Evolutionary conservation across 2,797 vertebrate genomes (phyloP).

Genomic region (Catostomus latipinnis): DNA sequence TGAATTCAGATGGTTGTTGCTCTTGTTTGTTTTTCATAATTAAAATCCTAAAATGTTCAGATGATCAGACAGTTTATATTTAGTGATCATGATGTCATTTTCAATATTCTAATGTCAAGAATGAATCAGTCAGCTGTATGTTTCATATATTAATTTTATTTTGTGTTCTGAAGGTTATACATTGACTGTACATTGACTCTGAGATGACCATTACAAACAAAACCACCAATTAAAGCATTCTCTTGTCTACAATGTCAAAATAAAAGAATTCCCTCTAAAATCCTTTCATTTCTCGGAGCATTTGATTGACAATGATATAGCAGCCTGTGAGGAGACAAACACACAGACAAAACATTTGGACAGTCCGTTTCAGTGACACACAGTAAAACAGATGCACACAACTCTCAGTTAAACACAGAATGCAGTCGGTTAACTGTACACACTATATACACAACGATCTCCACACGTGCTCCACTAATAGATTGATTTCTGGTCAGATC

Average conservation of each 20-base stretch:
- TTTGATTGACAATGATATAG: constrained; percentile 77
- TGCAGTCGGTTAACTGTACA: constrained; percentile 64
- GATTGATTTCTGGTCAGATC: constrained; percentile 62
- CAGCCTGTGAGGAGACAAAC: constrained; percentile 71
- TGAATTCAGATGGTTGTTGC: background rate
- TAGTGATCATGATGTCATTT: too few relatives aligned
- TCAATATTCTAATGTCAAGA: background rate
- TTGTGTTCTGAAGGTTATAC: constrained; percentile 93
- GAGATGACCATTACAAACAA: constrained; percentile 62
- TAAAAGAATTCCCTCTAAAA: constrained; percentile 82
- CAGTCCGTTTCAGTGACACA: constrained; percentile 82
- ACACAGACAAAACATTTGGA: constrained; percentile 73
- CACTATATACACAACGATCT: constrained; percentile 81
- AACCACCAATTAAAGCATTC: constrained; percentile 83
- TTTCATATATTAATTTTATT: constrained; percentile 79
- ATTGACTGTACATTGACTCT: constrained; percentile 72
- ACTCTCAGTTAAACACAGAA: constrained; percentile 67
- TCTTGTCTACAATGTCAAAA: constrained; percentile 78
- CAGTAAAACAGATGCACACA: constrained; percentile 77
- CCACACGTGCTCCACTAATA: constrained; percentile 73
- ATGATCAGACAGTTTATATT: background rate
- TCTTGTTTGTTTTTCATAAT: background rate
- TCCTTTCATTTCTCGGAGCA: constrained; percentile 65
- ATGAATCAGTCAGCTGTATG: background rate
- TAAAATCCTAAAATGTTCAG: background rate